phyloP scores from a whole-genome alignment of 2,888 invertebrate species.

The Nycteola revayana region DNA sequence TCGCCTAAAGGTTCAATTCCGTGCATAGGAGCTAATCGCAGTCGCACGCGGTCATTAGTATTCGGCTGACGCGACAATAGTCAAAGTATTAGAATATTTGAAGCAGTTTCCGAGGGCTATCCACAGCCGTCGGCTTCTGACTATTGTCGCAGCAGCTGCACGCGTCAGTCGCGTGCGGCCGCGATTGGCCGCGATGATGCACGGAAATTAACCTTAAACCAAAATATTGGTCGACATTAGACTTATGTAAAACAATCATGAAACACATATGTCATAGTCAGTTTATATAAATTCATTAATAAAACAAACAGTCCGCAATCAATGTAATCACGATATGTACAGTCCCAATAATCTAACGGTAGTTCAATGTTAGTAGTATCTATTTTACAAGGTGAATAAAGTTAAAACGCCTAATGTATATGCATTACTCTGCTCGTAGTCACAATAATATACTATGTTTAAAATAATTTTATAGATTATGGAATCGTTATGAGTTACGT shows the following conservation, averaged over 20 bases:
- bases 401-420: conserved; percentile 23
- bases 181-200: too few relatives aligned
- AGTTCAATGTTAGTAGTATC: conserved; percentile 20
- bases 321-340: conserved; percentile 49
- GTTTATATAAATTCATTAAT: conserved; percentile 21
- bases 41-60: too few relatives aligned
- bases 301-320: conserved; percentile 22
- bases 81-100: too few relatives aligned
- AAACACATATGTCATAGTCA: conserved; percentile 28
- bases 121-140: too few relatives aligned
- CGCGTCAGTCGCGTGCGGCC: too few relatives aligned
- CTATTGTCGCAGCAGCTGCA: too few relatives aligned
- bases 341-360: conserved; percentile 33
- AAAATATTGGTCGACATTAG: conserved; percentile 36
- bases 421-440: conserved; percentile 20
- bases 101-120: too few relatives aligned
- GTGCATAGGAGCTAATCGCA: too few relatives aligned
- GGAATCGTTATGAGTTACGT: conserved; percentile 15
- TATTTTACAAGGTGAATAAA: conserved; percentile 28
- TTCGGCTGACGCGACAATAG: too few relatives aligned
- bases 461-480: conserved; percentile 25
- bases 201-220: too few relatives aligned
- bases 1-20: too few relatives aligned
- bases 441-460: conserved; percentile 32
- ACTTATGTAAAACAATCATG: conserved; percentile 33